Conservation (phyloP, 2,113 vertebrate genomes). For the Menidia beryllina region DNA sequence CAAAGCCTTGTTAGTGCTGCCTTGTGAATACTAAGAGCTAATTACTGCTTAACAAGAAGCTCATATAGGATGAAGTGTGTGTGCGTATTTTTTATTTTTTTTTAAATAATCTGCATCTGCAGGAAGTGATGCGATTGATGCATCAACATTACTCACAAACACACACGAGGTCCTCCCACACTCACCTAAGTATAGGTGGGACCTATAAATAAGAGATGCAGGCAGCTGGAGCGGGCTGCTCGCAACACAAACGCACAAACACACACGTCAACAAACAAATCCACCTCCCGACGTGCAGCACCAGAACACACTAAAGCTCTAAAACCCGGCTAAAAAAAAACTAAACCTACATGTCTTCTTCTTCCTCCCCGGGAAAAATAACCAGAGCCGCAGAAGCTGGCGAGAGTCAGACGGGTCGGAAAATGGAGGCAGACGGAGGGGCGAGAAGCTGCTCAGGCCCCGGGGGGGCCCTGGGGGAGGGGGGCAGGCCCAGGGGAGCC, state of each 20-base stretch:
- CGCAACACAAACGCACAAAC: slow-evolving; percentile 47
- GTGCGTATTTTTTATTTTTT: too few relatives aligned
- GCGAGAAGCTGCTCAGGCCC: slow-evolving; percentile 41
- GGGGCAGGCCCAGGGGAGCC: slow-evolving; percentile 66
- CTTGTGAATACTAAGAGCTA: slow-evolving; percentile 42
- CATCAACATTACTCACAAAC: slow-evolving; percentile 14
- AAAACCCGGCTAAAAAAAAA: not conserved
- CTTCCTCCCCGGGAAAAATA: slow-evolving; percentile 7
- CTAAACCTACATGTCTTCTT: slow-evolving; percentile 8
- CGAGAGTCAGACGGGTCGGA: slow-evolving; percentile 8
- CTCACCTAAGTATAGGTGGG: slow-evolving; percentile 47
- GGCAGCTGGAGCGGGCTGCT: slow-evolving; percentile 63
- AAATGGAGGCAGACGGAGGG: slow-evolving; percentile 43
- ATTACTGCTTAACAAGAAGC: slow-evolving; percentile 37
- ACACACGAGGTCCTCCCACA: slow-evolving; percentile 28
- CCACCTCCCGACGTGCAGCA: slow-evolving; percentile 1
- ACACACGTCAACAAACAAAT: slow-evolving; percentile 49
- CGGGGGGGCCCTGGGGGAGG: slow-evolving; percentile 35
- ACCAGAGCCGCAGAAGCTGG: slow-evolving; percentile 12
- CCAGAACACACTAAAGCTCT: slow-evolving; percentile 11
- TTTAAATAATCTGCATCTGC: slow-evolving; percentile 24
- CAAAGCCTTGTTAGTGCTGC: slow-evolving; percentile 27
- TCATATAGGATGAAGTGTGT: not conserved
- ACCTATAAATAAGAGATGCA: slow-evolving; percentile 71
- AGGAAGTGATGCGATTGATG: slow-evolving; percentile 34